Conservation (phyloP, 2,888 invertebrate genomes). For the Sinelater perroti region DNA sequence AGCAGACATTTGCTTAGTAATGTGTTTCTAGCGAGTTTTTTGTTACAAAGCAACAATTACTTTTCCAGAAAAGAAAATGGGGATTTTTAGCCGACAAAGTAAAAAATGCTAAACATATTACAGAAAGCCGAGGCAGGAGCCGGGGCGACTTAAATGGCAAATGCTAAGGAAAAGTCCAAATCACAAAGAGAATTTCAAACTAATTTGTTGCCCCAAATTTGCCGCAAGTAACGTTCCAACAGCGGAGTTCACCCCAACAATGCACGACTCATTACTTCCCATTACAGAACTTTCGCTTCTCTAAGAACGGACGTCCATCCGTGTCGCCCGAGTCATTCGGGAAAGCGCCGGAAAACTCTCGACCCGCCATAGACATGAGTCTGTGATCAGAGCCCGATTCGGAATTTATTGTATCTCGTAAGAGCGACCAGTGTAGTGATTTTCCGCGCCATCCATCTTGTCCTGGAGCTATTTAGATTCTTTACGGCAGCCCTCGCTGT, state of each 20-base stretch:
- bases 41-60: neutral
- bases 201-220: conserved; percentile 40
- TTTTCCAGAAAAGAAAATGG: neutral
- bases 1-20: no score
- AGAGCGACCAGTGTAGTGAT: conserved; percentile 55
- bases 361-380: conserved; percentile 35
- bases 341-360: conserved; percentile 36
- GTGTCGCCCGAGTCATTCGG: conserved; percentile 34
- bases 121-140: conserved; percentile 14
- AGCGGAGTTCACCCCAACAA: conserved; percentile 39
- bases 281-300: conserved; percentile 36
- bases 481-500: conserved; percentile 38
- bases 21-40: no score
- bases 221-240: conserved; percentile 39
- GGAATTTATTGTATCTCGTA: conserved; percentile 54
- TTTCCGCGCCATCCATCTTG: conserved; percentile 55
- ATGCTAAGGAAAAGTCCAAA: conserved; percentile 34
- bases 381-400: conserved; percentile 46
- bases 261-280: conserved; percentile 41
- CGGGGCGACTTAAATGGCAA: conserved; percentile 18
- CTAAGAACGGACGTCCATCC: conserved; percentile 38
- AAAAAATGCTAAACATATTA: conserved; percentile 31
- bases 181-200: conserved; percentile 39
- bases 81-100: conserved; percentile 1
- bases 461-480: conserved; percentile 50